A percentile compares a stretch with the other conserved stretches of the same genome.
Conservation (phyloP, 2,113 vertebrate species). For the Pluvianellus socialis region DNA sequence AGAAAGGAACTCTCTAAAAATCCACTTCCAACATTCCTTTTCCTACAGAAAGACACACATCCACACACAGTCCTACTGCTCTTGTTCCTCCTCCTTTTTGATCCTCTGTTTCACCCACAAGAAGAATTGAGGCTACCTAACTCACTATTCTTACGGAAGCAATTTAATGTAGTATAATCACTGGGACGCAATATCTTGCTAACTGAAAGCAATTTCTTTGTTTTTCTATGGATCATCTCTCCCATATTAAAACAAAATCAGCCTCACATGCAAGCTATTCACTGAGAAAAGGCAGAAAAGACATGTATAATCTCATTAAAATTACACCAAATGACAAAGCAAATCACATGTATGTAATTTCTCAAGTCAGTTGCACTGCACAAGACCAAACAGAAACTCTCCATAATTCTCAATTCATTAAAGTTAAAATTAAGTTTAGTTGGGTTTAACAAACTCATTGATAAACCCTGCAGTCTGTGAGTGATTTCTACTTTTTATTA, state of each 20-base stretch:
- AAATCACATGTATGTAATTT: not conserved
- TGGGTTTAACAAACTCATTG: conserved; percentile 55
- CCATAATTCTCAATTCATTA: conserved; percentile 42
- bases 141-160: not conserved
- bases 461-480: conserved; percentile 55
- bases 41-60: not conserved
- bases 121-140: not conserved
- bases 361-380: conserved; percentile 62
- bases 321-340: not conserved
- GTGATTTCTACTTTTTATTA: conserved; percentile 53
- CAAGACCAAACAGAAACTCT: conserved; percentile 71
- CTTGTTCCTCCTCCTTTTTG: not conserved
- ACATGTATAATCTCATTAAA: not conserved
- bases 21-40: not conserved
- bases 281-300: not conserved
- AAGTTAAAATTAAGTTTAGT: conserved; percentile 60
- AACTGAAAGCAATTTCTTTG: not conserved
- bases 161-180: not conserved
- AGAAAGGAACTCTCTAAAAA: not conserved
- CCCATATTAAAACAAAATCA: not conserved
- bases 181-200: not conserved
- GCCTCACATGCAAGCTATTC: not conserved
- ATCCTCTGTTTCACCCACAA: not conserved
- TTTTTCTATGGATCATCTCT: not conserved
- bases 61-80: not conserved